phyloP scores from a whole-genome alignment of 64 coral and sea anemone genomes.

The Porites australiensis region DNA sequence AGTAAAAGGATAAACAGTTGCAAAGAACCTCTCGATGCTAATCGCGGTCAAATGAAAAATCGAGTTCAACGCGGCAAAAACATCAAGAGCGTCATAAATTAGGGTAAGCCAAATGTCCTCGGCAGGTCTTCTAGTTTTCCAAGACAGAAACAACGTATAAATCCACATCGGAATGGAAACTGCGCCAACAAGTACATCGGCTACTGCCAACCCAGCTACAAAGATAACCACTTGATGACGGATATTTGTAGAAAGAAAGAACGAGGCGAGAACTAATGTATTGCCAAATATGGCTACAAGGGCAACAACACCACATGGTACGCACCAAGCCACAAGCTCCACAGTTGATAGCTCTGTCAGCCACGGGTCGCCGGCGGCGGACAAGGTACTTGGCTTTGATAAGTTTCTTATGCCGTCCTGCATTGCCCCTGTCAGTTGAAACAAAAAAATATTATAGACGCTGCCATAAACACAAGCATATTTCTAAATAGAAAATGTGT shows the following conservation, averaged over 20 bases:
- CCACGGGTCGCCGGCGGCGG: conserved; percentile 7
- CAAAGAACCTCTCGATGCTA: conserved; percentile 47
- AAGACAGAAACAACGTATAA: conserved; percentile 19
- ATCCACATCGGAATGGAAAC: conserved; percentile 66
- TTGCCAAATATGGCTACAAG: conserved; percentile 55
- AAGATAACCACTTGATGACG: conserved; percentile 37
- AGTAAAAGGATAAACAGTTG: conserved; percentile 12
- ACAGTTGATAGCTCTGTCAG: not conserved
- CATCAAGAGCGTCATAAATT: conserved; percentile 50
- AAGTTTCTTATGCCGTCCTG: not conserved
- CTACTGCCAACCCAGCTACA: conserved; percentile 62
- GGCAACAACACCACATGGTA: conserved; percentile 17
- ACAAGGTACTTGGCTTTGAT: not conserved
- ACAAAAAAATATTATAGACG: too few relatives aligned
- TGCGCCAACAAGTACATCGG: conserved; percentile 51
- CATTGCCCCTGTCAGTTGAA: too few relatives aligned
- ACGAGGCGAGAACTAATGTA: conserved; percentile 47
- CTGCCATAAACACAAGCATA: too few relatives aligned
- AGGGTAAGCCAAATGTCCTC: not conserved
- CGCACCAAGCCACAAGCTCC: conserved; percentile 47
- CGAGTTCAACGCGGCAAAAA: conserved; percentile 55
- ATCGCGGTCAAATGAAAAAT: conserved; percentile 75
- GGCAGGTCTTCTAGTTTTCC: not conserved
- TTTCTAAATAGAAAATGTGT: too few relatives aligned
- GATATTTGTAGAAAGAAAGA: conserved; percentile 19